Base-by-base conservation (phyloP, 2,113 vertebrate species). In the Dascyllus trimaculatus region DNA sequence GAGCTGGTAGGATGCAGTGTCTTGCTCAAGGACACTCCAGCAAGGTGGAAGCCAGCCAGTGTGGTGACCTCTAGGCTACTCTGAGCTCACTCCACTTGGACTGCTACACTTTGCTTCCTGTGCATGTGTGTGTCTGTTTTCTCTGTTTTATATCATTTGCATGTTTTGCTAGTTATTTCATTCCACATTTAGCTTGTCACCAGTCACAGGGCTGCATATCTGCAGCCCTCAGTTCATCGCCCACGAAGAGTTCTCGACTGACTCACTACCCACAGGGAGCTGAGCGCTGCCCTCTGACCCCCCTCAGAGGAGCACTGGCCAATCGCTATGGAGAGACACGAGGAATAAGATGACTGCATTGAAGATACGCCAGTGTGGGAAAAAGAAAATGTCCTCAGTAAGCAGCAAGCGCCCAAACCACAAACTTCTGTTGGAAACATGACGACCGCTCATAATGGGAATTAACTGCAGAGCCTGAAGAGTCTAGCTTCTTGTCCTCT, bases 381-480 rank as follows among this genome's bases (percentile, higher is more conserved):
- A 90, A 85, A 77, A 59, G 75, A 35, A 81, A 84, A 78, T 75
- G 35, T 85, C 69, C 56, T 87, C 62, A 79, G 64, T 75, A 45
- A 78, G 80, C 49, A 85, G 72, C 46, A 65, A 81, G 81, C 10
- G n/a, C 68, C 80, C 82, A 85, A 87, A 92, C 86, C 81, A 83
- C 89, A 91, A 85, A 85, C 73, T 84, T 80, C 80, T 89, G 71
- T 77, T 88, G 81, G 85, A 90, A 88, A 86, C 26, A 80, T 79
- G 63, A 79, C 19, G 51, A 77, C 48, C 3, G 60, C 78, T 85
- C 65, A 82, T 82, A 84, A 80, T 73, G 77, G 70, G 69, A 85
- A 81, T 88, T 81, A 83, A 78, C 22, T 77, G 45, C 69, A 61
- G 63, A 65, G 78, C 63, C 74, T 71, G 65, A 85, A 71, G 63